Percentiles rank a stretch among this genome's conserved stretches.
Conservation (phyloP, 2,888 invertebrate genomes). For the Heliconius ismenius region DNA sequence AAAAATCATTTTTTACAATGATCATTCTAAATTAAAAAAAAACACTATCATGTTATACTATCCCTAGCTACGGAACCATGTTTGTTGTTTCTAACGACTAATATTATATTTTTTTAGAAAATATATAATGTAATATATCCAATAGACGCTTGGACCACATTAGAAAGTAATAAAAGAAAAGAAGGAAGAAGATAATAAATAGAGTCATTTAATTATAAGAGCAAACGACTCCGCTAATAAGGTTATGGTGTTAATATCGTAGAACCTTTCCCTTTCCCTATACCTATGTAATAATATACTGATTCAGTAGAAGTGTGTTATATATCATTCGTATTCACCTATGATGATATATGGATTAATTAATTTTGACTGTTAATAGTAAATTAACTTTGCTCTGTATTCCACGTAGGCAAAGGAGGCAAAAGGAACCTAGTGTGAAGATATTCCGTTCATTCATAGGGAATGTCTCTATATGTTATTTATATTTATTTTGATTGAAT, state of each 20-base stretch:
- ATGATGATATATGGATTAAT: background rate
- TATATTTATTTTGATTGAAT: background rate
- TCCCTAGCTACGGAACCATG: too few species aligned
- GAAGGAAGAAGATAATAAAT: slow-evolving; percentile 41
- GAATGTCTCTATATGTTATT: too few species aligned
- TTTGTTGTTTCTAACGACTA: too few species aligned
- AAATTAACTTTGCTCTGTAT: too few species aligned
- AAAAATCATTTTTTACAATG: too few species aligned
- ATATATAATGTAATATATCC: too few species aligned
- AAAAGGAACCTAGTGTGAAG: too few species aligned
- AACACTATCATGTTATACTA: too few species aligned
- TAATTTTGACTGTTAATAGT: background rate
- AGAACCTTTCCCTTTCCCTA: slow-evolving; percentile 19
- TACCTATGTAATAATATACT: slow-evolving; percentile 2
- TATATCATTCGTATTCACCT: background rate
- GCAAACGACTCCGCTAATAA: slow-evolving; percentile 38
- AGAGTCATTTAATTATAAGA: slow-evolving; percentile 44
- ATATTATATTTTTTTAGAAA: too few species aligned
- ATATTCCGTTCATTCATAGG: too few species aligned
- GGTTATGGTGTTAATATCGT: slow-evolving; percentile 38
- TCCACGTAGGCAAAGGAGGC: too few species aligned
- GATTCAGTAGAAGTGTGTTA: background rate
- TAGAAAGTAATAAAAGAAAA: slow-evolving; percentile 21
- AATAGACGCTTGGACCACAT: slow-evolving; percentile 24
- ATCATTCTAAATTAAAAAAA: too few species aligned